Evolutionary conservation across 2,113 vertebrate genomes (phyloP).

Genomic region (Orientallactaga bullata): DNA sequence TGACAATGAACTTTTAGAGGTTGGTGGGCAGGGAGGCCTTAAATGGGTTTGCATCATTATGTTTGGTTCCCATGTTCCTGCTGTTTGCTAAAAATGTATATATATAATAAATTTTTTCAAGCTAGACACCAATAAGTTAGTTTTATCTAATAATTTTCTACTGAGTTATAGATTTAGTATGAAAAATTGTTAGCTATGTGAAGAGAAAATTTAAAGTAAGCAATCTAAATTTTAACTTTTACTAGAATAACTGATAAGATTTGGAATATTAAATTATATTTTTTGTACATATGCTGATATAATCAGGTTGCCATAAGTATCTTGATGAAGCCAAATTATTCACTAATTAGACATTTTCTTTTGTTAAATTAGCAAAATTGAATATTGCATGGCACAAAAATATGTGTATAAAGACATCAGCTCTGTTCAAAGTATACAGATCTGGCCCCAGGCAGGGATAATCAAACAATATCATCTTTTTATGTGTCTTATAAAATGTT

Average conservation of each 20-base stretch:
- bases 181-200: constrained; percentile 71
- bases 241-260: constrained; percentile 63
- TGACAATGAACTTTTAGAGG: background rate
- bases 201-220: constrained; percentile 66
- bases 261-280: constrained; percentile 73
- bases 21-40: background rate
- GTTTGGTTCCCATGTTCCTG: background rate
- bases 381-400: constrained; percentile 52
- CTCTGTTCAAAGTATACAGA: background rate
- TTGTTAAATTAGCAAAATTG: constrained; percentile 64
- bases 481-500: constrained; percentile 50
- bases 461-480: constrained; percentile 41
- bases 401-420: background rate
- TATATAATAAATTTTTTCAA: too few relatives aligned
- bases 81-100: background rate
- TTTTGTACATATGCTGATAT: constrained; percentile 64
- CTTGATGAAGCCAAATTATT: constrained; percentile 75
- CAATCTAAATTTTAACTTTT: constrained; percentile 72
- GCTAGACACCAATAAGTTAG: constrained; percentile 63
- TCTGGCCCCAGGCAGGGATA: background rate
- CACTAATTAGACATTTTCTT: constrained; percentile 66
- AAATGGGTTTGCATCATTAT: background rate
- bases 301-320: constrained; percentile 76
- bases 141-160: constrained; percentile 21
- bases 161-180: constrained; percentile 62